Evolutionary conservation across 2,888 invertebrate genomes (phyloP), one percentile per base, ranked within the genome.

Genomic region (Dermolepida albohirtum): DNA sequence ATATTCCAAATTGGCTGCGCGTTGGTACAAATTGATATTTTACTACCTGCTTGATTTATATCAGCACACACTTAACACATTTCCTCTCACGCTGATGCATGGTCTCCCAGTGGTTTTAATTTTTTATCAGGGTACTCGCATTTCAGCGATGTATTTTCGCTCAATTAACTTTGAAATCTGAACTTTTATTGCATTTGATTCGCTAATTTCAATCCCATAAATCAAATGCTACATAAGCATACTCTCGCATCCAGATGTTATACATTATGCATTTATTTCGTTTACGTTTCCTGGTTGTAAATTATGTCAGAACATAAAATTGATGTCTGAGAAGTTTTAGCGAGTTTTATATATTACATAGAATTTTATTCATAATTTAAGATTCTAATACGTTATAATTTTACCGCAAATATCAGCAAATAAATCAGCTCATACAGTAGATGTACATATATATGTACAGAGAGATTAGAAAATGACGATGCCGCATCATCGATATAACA

Each of bases 11-110:
- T 62, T 62, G 47, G 17, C 47, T 47, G 10, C 29, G 14, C 59
- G 29, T 1, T 34, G 59, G 34, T 62, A 47, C 59, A 62, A 62
- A 62, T 62, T 62, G 47, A 62, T 62, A 62, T 49, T 62, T 62
- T 62, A 47, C 47, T 47, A 62, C 59, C 59, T 62, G 59, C 47
- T 29, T 62, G 59, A 62, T 62, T 62, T 62, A 62, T 62, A 47
- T 62, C 59, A 17, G 34, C 47, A n/a, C 47, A 34, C 27, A 22
- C 16, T 47, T 16, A 34, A 62, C 34, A 62, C 47, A 62, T 34
- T 62, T 47, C 14, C 59, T 62, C 47, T 43, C 59, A 47, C 47
- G 47, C 59, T 44, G 11, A 62, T 62, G 11, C 59, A 62, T 49
- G 34, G 34, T 34, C 57, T 57, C 22, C 43, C 43, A 57, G 43